Conservation (phyloP, 2,888 invertebrate genomes). For the Yponomeuta cagnagella region DNA sequence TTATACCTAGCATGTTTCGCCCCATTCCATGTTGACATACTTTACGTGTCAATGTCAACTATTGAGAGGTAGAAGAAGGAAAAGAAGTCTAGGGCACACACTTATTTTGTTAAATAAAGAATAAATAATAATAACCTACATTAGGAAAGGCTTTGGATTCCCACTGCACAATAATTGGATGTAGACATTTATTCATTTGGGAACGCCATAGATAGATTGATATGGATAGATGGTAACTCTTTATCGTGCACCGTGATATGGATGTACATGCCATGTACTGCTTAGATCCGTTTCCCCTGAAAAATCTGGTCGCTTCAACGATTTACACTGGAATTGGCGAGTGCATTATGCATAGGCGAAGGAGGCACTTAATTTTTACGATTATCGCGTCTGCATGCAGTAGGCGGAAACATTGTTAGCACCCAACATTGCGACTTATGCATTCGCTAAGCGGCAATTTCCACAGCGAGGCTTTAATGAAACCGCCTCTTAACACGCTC, state of each 20-base stretch:
- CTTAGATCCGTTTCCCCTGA: background rate
- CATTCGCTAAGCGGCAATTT: constrained; percentile 35
- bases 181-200: too few relatives aligned
- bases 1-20: too few relatives aligned
- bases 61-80: too few relatives aligned
- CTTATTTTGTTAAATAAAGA: too few relatives aligned
- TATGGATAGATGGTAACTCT: too few relatives aligned
- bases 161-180: too few relatives aligned
- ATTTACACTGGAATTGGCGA: constrained; percentile 7
- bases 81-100: too few relatives aligned
- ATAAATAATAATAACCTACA: too few relatives aligned
- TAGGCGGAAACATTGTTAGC: constrained; percentile 38
- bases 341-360: constrained; percentile 35
- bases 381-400: constrained; percentile 50
- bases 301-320: background rate
- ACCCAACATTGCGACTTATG: constrained; percentile 29
- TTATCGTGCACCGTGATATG: background rate
- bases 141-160: too few relatives aligned
- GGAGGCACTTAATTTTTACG: constrained; percentile 53
- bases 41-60: too few relatives aligned
- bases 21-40: too few relatives aligned
- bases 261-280: background rate
- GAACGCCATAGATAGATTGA: too few relatives aligned
- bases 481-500: constrained; percentile 40
- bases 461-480: constrained; percentile 35